Conservation (phyloP, 2,797 vertebrate genomes). For the Antrozous pallidus region DNA sequence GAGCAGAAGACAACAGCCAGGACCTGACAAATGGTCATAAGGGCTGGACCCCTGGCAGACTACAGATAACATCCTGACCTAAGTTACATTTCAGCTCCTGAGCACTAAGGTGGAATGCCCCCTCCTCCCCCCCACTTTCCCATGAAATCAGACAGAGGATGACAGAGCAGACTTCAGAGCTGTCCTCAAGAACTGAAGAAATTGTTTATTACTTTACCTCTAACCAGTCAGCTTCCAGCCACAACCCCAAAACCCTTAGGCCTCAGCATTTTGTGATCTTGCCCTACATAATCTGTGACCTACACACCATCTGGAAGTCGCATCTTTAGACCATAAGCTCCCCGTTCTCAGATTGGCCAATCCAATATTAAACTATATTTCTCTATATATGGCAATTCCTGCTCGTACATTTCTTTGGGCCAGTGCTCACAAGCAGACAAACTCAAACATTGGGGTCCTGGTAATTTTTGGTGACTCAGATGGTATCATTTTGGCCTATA, state of each 20-base stretch:
- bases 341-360: neutral
- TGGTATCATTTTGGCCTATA: neutral
- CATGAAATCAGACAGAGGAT: neutral
- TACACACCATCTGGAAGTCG: neutral
- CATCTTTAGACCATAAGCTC: neutral
- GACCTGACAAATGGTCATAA: neutral
- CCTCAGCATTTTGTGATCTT: neutral
- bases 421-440: neutral
- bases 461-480: neutral
- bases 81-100: neutral
- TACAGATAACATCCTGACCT: neutral
- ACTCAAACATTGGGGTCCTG: neutral
- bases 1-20: neutral
- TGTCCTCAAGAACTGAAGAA: neutral
- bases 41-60: neutral
- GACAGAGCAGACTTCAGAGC: neutral
- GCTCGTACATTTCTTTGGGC: neutral
- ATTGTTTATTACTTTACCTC: neutral
- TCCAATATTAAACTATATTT: neutral
- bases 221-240: neutral
- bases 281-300: neutral
- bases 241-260: neutral
- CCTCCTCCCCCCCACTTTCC: neutral
- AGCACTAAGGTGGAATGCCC: neutral
- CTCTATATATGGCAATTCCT: neutral